A percentile compares a stretch with the other conserved stretches of the same genome.
These are phyloP conservation scores for Digitonthophagus gazella DNA, from an alignment of 2,888 invertebrate species.

Conservation along the genomic window DNA sequence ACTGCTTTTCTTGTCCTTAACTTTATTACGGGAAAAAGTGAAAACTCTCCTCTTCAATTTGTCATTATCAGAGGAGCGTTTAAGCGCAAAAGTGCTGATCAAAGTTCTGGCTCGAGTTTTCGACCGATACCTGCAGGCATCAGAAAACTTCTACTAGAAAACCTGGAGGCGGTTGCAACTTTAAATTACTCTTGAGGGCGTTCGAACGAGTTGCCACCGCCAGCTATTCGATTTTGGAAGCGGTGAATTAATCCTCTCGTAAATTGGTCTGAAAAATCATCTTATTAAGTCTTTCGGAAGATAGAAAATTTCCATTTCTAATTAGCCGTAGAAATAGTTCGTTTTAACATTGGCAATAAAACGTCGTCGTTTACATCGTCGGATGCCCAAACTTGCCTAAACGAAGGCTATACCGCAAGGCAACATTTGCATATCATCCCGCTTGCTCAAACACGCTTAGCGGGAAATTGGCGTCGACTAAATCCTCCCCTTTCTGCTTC, in stretches of 20 bases:
- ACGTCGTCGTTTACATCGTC: not conserved
- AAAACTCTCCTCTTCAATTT: not conserved
- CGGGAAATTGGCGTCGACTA: not conserved
- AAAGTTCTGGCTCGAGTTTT: not conserved
- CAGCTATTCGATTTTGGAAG: no score
- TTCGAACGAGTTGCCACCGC: no score
- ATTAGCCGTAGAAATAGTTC: no score
- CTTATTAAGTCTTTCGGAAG: no score
- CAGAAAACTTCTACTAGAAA: not conserved
- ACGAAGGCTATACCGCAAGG: not conserved
- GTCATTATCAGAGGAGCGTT: not conserved
- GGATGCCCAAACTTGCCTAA: not conserved
- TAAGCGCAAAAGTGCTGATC: not conserved
- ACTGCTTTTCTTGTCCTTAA: not conserved
- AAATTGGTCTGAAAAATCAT: no score
- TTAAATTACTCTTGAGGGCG: not conserved
- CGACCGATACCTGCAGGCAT: not conserved
- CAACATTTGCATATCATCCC: not conserved
- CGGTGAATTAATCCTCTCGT: no score
- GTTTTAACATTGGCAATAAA: not conserved
- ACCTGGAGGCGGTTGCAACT: not conserved
- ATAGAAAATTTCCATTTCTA: no score
- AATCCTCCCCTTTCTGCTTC: not conserved
- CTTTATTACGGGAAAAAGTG: not conserved
- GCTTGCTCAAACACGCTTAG: not conserved